Base-by-base conservation (phyloP, 1,140 invertebrate species). In the Penaeus vannamei region DNA sequence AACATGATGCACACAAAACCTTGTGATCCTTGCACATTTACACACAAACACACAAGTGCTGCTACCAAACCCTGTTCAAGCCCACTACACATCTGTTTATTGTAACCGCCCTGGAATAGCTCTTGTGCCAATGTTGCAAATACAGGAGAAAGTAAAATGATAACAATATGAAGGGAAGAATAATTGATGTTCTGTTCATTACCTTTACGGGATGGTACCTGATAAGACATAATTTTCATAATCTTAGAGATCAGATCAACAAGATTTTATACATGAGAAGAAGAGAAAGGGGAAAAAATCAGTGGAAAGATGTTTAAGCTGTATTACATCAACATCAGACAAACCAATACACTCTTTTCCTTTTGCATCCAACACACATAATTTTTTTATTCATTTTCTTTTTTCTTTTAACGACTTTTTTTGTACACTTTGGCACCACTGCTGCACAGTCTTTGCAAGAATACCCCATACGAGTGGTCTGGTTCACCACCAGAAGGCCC, bases 371-470 rank as follows among this genome's bases (percentile, higher is more conserved):
- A 17, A 53, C 53, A 53, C 42, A 12, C 23, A 81, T 53, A 59
- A 26, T 59, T 59, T 59, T 59, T 26, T 81, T 26, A 59, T 46
- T 81, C n/a, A 81, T 59, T 59, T 59, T 81, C 20, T 53, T 10
- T 8, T 53, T 53, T 53, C 53, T 53, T 17, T 53, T 17, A 53
- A 14, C 14, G 53, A 53, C 53, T 53, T 53, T 53, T 81, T 81
- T 26, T 85, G 72, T 85, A 85, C 69, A 85, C 84, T 85, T 66
- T 77, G 84, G 84, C 84, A 85, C 84, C 84, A 85, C 84, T 85
- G 84, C 84, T 85, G 69, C 69, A 85, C 69, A 85, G 59, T 85
- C 69, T 85, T 85, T 77, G 79, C 53, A 59, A 26, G 79, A 26
- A 81, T 59, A 60, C 46, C 60, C 79, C 79, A 81, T 26, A 12